phyloP scores from a whole-genome alignment of 2,888 invertebrate species.

The Gastrophysa polygoni region DNA sequence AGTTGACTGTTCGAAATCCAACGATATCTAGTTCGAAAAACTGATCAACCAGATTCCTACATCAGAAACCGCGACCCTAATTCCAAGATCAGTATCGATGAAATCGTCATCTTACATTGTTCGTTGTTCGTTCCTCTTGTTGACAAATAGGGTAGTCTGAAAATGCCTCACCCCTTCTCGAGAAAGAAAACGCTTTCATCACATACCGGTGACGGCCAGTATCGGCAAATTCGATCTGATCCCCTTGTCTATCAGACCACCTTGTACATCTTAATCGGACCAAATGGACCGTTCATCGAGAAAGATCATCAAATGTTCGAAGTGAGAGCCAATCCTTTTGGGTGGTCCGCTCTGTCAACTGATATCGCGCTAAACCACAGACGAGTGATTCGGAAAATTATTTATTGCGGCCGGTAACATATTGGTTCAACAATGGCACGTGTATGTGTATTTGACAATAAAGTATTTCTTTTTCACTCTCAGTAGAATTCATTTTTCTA shows the following conservation, averaged over 20 bases:
- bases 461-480: too few relatives aligned
- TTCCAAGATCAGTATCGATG: not conserved
- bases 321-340: not conserved
- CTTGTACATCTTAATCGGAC: not conserved
- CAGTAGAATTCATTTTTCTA: too few relatives aligned
- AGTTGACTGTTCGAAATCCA: too few relatives aligned
- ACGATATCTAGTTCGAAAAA: too few relatives aligned
- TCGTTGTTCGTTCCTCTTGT: not conserved
- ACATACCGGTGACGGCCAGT: not conserved
- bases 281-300: not conserved
- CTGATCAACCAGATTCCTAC: too few relatives aligned
- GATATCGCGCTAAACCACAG: not conserved
- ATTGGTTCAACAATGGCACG: not conserved
- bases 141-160: not conserved
- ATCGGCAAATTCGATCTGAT: not conserved
- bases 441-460: too few relatives aligned
- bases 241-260: not conserved
- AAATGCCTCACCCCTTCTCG: not conserved
- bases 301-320: not conserved
- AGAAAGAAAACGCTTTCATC: not conserved
- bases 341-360: constrained; percentile 1
- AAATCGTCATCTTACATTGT: not conserved
- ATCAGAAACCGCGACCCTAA: too few relatives aligned
- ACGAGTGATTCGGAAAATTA: not conserved
- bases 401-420: not conserved